Conservation (phyloP, 2,797 vertebrate genomes). For the Lacerta bilineata region DNA sequence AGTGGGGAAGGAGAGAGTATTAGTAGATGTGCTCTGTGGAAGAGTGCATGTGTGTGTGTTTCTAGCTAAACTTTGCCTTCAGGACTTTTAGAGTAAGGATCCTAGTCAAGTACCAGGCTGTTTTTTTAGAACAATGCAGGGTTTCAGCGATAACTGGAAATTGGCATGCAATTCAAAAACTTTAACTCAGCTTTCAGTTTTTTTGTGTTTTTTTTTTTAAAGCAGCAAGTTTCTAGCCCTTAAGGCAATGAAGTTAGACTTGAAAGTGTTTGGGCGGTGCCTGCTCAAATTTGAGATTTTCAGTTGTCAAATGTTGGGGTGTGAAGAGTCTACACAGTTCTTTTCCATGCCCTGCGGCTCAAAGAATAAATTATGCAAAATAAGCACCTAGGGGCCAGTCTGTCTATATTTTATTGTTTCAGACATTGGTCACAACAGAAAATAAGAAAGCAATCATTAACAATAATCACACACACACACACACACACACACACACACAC, state of each 20-base stretch:
- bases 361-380: slow-evolving; percentile 1
- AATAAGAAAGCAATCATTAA: background rate
- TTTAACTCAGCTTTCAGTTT: background rate
- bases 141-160: background rate
- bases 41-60: no score
- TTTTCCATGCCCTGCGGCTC: background rate
- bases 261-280: background rate
- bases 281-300: background rate
- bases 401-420: background rate
- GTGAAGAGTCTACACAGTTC: background rate
- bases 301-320: background rate
- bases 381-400: no score
- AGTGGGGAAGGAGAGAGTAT: background rate
- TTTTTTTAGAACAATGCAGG: no score
- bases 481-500: background rate
- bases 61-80: background rate
- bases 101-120: no score
- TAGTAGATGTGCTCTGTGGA: background rate
- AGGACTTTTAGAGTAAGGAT: background rate
- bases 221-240: slow-evolving; percentile 20
- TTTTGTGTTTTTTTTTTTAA: background rate
- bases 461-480: background rate
- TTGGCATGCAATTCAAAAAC: background rate
- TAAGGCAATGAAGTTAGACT: background rate
- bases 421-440: background rate